Evolutionary conservation across 2,113 vertebrate genomes (phyloP).

Genomic region (Gallinago jamesoni): DNA sequence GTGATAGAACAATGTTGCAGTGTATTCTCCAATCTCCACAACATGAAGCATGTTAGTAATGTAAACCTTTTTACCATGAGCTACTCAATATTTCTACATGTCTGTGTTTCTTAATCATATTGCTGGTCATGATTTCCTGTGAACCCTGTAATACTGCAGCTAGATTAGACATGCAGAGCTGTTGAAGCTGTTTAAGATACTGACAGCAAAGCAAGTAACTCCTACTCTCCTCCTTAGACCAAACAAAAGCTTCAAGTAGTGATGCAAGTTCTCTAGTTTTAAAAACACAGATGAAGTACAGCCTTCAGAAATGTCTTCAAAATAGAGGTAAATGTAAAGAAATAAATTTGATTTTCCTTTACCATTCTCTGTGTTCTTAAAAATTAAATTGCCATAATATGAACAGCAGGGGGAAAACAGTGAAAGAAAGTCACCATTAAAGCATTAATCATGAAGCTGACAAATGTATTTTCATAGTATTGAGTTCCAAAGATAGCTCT

Average conservation of each 20-base stretch:
- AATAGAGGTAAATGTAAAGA: background rate
- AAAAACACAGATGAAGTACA: background rate
- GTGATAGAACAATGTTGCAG: background rate
- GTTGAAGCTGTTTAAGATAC: background rate
- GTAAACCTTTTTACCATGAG: background rate
- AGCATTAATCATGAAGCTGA: constrained; percentile 10
- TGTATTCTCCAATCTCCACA: background rate
- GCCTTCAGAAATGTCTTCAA: background rate
- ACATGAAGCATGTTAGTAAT: background rate
- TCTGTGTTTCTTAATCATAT: background rate
- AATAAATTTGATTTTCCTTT: constrained; percentile 16
- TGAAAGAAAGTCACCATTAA: constrained; percentile 26
- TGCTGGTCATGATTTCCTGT: background rate
- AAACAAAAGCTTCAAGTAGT: constrained; percentile 27
- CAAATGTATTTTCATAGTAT: constrained; percentile 45
- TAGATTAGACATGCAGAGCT: background rate
- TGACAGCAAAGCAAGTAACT: constrained; percentile 15
- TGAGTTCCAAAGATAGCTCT: constrained; percentile 47
- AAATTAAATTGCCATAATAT: background rate
- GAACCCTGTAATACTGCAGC: background rate
- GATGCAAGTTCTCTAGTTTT: constrained; percentile 6
- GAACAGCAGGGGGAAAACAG: constrained; percentile 20
- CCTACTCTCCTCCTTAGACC: background rate
- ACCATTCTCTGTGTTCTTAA: constrained; percentile 18
- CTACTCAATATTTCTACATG: background rate